These are phyloP conservation scores for Vireo altiloquus DNA, from an alignment of 2,113 vertebrate genomes.

Conservation along the genomic window DNA sequence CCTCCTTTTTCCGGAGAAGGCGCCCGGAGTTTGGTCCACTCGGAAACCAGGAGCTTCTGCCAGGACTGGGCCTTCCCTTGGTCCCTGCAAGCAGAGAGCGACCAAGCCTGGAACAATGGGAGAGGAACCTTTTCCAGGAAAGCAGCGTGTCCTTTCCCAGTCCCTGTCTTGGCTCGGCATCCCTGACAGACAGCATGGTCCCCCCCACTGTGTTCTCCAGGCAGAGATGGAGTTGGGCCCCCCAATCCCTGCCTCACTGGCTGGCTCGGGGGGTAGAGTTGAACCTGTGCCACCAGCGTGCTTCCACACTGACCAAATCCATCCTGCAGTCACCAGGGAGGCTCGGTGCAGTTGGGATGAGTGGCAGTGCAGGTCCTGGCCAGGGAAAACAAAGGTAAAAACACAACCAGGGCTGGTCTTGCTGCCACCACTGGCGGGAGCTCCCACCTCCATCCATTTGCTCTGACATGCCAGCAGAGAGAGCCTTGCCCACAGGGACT, in stretches of 20 bases:
- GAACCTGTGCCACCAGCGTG: neutral
- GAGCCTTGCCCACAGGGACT: neutral
- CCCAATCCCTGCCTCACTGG: neutral
- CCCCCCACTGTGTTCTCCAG: fast-evolving
- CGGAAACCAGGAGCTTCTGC: neutral
- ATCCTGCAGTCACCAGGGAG: neutral
- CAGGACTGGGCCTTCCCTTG: neutral
- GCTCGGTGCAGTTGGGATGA: fast-evolving
- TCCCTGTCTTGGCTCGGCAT: neutral
- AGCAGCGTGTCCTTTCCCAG: neutral
- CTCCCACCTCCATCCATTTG: neutral
- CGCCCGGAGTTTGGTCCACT: neutral
- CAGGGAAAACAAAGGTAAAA: neutral
- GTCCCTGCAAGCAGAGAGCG: neutral
- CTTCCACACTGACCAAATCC: neutral
- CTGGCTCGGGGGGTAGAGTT: neutral
- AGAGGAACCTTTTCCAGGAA: constrained; percentile 18
- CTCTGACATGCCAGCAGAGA: neutral
- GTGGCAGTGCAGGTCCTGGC: fast-evolving
- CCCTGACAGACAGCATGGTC: neutral
- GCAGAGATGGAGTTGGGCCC: neutral
- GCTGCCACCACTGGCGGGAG: fast-evolving
- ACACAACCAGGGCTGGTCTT: neutral
- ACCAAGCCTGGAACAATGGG: constrained; percentile 30
- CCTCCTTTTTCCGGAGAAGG: constrained; percentile 42